Percentiles rank a stretch among this genome's conserved stretches.
phyloP scores from a whole-genome alignment of 1,140 invertebrate species.

The Ostrea denselamellosa region DNA sequence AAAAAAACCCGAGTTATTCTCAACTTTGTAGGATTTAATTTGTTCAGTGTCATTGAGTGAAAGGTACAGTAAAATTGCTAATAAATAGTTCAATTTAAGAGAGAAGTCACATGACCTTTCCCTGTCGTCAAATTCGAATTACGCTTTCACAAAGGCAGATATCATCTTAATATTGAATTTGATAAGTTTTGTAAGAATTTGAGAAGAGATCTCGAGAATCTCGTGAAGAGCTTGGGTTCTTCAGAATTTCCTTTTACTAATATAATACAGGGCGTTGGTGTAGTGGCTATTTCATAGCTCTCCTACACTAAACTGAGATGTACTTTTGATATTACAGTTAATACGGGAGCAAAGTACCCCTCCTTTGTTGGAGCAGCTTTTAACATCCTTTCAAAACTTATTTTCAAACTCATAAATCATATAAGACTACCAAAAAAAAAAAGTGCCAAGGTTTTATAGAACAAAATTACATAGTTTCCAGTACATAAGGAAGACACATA shows the following conservation, averaged over 20 bases:
- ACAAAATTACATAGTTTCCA: neutral
- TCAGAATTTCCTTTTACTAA: neutral
- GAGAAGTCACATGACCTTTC: neutral
- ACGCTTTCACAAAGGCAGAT: neutral
- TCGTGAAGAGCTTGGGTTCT: neutral
- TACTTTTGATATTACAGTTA: neutral
- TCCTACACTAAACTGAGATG: neutral
- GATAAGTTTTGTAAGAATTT: slow-evolving; percentile 8
- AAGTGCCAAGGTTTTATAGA: neutral
- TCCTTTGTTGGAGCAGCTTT: neutral
- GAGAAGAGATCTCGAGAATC: neutral
- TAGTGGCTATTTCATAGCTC: neutral
- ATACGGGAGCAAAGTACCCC: neutral
- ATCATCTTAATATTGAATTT: slow-evolving; percentile 18
- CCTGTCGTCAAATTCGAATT: neutral
- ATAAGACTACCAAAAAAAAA: neutral
- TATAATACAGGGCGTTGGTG: slow-evolving; percentile 32
- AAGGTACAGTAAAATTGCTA: neutral
- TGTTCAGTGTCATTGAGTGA: neutral
- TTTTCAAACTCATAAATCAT: neutral
- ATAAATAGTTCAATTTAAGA: slow-evolving; percentile 26
- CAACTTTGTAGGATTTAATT: neutral
- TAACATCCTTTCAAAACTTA: neutral
- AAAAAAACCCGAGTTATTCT: neutral
- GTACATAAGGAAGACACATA: too few species aligned